Conservation (phyloP, 2,888 invertebrate species). For the Dione juno region DNA sequence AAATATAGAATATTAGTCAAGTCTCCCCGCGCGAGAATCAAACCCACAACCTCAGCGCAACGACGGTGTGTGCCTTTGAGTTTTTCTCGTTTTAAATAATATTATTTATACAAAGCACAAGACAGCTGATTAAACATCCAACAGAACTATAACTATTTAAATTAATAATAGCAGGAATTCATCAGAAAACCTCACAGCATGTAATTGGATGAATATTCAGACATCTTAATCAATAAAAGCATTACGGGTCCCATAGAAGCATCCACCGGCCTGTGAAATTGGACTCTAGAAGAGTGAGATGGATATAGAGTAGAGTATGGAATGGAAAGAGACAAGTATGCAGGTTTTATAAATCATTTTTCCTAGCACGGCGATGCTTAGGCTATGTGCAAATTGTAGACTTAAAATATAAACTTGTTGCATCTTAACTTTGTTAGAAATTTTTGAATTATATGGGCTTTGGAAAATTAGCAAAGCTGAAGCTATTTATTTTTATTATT, state of each 20-base stretch:
- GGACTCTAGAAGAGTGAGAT: constrained; percentile 70
- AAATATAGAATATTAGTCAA: too few species aligned
- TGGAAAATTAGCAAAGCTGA: too few species aligned
- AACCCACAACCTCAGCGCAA: too few species aligned
- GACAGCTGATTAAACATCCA: background rate
- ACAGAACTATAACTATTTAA: constrained; percentile 40
- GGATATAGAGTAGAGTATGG: constrained; percentile 43
- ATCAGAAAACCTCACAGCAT: constrained; percentile 70
- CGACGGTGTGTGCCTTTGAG: too few species aligned
- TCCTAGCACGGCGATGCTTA: constrained; percentile 70
- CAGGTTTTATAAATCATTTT: constrained; percentile 82
- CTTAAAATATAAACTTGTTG: constrained; percentile 30
- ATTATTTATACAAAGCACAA: background rate
- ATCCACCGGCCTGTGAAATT: constrained; percentile 81
- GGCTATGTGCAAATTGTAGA: constrained; percentile 57
- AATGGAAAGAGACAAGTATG: constrained; percentile 59
- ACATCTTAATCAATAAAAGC: constrained; percentile 81
- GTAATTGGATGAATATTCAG: constrained; percentile 83
- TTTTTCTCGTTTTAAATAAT: background rate
- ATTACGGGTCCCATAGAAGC: constrained; percentile 75
- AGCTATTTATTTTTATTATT: too few species aligned
- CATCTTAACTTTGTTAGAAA: constrained; percentile 23
- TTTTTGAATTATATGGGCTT: too few species aligned
- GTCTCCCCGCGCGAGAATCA: too few species aligned
- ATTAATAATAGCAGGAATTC: constrained; percentile 56